Percentiles rank a stretch among this genome's conserved stretches.
These are phyloP conservation scores for Xenops minutus DNA, from an alignment of 2,797 vertebrate genomes.

Conservation along the genomic window DNA sequence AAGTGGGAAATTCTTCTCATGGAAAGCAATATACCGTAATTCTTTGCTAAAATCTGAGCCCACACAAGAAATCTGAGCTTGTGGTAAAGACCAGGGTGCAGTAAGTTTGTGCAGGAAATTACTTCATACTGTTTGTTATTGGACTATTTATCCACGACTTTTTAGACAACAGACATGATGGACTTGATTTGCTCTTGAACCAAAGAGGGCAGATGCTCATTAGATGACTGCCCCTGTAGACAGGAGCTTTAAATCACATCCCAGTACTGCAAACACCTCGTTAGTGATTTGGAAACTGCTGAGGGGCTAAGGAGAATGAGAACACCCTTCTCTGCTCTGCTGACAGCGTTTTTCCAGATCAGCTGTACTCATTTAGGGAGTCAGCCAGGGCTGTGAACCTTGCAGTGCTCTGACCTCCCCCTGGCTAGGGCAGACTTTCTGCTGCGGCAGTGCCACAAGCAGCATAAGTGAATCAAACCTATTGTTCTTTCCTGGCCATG, in stretches of 20 bases:
- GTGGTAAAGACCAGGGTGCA: constrained; percentile 68
- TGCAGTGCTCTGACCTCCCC: neutral
- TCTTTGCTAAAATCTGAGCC: constrained; percentile 70
- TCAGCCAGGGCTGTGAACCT: constrained; percentile 32
- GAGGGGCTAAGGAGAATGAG: constrained; percentile 4
- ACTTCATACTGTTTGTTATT: constrained; percentile 69
- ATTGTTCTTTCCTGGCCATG: constrained; percentile 50
- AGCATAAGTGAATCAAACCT: constrained; percentile 9
- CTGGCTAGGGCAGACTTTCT: neutral
- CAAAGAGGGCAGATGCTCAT: neutral
- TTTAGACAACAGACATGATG: constrained; percentile 46
- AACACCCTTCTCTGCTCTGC: neutral
- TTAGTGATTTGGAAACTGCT: constrained; percentile 47
- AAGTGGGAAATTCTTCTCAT: constrained; percentile 75
- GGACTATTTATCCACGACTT: constrained; percentile 53
- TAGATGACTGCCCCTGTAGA: neutral
- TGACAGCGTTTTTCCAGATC: constrained; percentile 26
- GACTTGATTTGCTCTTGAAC: neutral
- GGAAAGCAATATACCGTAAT: constrained; percentile 74
- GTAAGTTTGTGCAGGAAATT: constrained; percentile 72
- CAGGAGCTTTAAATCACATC: neutral
- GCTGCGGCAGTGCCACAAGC: neutral
- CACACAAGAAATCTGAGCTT: constrained; percentile 72
- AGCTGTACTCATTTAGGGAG: constrained; percentile 32
- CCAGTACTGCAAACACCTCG: neutral